Evolutionary conservation across 1,140 invertebrate genomes (phyloP).

Genomic region (Formica selysi): DNA sequence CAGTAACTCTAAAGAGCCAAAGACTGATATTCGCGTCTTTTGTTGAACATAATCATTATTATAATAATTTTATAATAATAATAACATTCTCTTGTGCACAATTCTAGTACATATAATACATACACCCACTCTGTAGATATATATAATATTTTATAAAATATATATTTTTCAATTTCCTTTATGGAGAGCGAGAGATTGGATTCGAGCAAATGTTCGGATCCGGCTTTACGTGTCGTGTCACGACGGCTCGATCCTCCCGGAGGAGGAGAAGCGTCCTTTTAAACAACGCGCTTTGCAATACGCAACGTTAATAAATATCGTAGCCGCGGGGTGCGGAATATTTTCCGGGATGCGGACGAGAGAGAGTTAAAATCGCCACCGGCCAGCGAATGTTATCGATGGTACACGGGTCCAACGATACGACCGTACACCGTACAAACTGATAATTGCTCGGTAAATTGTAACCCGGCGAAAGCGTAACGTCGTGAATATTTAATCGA

Average conservation of each 20-base stretch:
- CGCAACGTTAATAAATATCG: constrained; percentile 59
- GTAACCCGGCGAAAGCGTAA: constrained; percentile 58
- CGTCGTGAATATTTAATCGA: constrained; percentile 65
- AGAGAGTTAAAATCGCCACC: constrained; percentile 57
- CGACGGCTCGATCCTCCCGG: neutral
- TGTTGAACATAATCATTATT: neutral
- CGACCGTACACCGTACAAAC: constrained; percentile 28
- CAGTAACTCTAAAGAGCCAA: neutral
- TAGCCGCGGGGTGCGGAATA: constrained; percentile 48
- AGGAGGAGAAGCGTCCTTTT: constrained; percentile 27
- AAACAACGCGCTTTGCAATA: constrained; percentile 54
- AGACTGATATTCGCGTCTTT: neutral
- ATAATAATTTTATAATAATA: constrained; percentile 1
- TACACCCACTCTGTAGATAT: neutral
- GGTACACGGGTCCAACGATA: constrained; percentile 18
- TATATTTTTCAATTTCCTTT: constrained; percentile 14
- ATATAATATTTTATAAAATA: neutral
- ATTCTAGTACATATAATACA: too few species aligned
- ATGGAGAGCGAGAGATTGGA: neutral
- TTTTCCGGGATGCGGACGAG: constrained; percentile 34
- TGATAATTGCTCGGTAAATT: constrained; percentile 64
- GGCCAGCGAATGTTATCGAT: constrained; percentile 58
- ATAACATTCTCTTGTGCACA: neutral
- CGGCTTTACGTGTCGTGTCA: neutral
- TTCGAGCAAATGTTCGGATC: constrained; percentile 2